These are phyloP conservation scores for Tetramorium simillimum DNA, from an alignment of 1,140 invertebrate species.

Conservation along the genomic window DNA sequence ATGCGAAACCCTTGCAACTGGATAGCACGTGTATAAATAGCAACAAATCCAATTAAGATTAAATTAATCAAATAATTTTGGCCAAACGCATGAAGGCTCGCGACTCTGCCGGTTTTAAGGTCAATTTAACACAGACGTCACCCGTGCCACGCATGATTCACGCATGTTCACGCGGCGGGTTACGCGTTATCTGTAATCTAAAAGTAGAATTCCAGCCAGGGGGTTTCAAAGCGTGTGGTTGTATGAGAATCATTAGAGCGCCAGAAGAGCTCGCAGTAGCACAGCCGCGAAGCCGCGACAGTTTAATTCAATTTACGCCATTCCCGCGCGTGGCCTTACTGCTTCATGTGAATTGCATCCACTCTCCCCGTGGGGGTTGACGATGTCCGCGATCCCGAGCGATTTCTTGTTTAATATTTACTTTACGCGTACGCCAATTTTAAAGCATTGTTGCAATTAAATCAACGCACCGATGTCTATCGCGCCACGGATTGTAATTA, in stretches of 20 bases:
- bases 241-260: conserved; percentile 66
- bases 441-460: conserved; percentile 12
- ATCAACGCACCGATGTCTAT: neutral
- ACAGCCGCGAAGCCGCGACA: conserved; percentile 27
- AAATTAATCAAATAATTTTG: neutral
- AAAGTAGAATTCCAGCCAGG: conserved; percentile 74
- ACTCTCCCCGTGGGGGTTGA: neutral
- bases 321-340: conserved; percentile 43
- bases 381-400: conserved; percentile 8
- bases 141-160: conserved; percentile 29
- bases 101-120: conserved; percentile 31
- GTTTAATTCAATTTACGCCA: conserved; percentile 69
- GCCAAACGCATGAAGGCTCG: neutral
- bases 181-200: conserved; percentile 70
- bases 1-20: neutral
- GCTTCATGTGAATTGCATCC: conserved; percentile 48
- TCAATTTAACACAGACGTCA: conserved; percentile 45
- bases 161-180: conserved; percentile 46
- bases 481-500: conserved; percentile 25
- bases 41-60: neutral
- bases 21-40: neutral
- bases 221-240: conserved; percentile 58
- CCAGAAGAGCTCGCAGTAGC: conserved; percentile 7
- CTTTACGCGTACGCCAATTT: neutral
- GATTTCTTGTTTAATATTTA: conserved; percentile 41